These are phyloP conservation scores for Piscicola geometra DNA, from an alignment of 2,888 invertebrate genomes.

Conservation along the genomic window DNA sequence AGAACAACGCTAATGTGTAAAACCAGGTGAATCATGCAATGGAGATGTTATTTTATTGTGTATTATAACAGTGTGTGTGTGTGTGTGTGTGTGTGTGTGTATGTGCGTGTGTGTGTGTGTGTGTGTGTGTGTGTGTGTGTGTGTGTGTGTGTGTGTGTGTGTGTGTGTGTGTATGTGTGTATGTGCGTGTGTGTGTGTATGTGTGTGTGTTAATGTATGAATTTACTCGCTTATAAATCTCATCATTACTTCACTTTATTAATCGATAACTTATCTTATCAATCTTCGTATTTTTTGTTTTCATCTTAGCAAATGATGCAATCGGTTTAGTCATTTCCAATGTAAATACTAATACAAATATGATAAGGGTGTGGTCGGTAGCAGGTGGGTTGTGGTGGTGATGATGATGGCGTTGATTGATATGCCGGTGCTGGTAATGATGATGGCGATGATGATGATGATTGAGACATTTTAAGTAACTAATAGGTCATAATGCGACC, in stretches of 20 bases:
- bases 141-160: constrained; percentile 16
- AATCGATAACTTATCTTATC: too few species aligned
- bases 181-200: constrained; percentile 16
- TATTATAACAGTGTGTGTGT: too few species aligned
- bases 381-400: not conserved
- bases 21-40: too few species aligned
- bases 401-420: constrained; percentile 13
- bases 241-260: too few species aligned
- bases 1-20: too few species aligned
- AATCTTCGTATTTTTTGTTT: too few species aligned
- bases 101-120: constrained; percentile 6
- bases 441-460: constrained; percentile 62
- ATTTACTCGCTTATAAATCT: too few species aligned
- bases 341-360: not conserved
- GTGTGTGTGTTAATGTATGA: not conserved
- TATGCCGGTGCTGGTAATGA: constrained; percentile 7
- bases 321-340: too few species aligned
- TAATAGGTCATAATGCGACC: too few species aligned
- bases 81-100: not conserved
- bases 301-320: too few species aligned
- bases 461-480: too few species aligned
- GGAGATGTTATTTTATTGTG: too few species aligned
- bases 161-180: constrained; percentile 15
- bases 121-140: constrained; percentile 13
- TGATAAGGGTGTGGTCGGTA: not conserved